These are phyloP conservation scores for Panzeria rudis DNA, from an alignment of 2,888 invertebrate species.

Conservation along the genomic window DNA sequence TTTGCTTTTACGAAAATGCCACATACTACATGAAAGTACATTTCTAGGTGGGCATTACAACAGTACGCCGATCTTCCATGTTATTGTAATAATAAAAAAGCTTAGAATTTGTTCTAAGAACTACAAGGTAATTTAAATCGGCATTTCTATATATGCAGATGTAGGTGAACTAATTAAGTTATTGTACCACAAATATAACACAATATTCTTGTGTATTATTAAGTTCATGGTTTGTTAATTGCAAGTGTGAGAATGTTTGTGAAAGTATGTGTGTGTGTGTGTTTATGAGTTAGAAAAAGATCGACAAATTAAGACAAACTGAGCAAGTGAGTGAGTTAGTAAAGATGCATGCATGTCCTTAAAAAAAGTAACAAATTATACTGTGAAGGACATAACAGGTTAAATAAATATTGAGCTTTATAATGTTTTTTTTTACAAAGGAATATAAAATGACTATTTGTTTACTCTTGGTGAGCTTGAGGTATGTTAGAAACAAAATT, in stretches of 20 bases:
- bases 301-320: conserved; percentile 1
- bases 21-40: too few relatives aligned
- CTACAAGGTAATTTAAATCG: neutral
- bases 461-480: too few relatives aligned
- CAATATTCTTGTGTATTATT: conserved; percentile 44
- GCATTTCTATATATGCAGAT: neutral
- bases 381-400: neutral
- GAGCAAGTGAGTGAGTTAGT: neutral
- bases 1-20: too few relatives aligned
- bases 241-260: conserved; percentile 38
- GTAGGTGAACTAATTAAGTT: conserved; percentile 65
- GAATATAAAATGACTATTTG: too few relatives aligned
- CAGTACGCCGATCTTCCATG: neutral
- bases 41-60: too few relatives aligned
- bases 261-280: neutral
- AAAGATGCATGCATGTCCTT: neutral
- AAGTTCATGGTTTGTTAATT: conserved; percentile 49
- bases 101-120: neutral
- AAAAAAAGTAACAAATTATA: neutral
- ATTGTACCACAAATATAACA: conserved; percentile 62
- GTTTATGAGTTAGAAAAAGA: neutral
- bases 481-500: too few relatives aligned
- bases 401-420: neutral
- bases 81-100: neutral
- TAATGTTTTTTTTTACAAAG: too few relatives aligned